Evolutionary conservation across 1,140 invertebrate genomes (phyloP).

Genomic region (Drosophila pruinosa): DNA sequence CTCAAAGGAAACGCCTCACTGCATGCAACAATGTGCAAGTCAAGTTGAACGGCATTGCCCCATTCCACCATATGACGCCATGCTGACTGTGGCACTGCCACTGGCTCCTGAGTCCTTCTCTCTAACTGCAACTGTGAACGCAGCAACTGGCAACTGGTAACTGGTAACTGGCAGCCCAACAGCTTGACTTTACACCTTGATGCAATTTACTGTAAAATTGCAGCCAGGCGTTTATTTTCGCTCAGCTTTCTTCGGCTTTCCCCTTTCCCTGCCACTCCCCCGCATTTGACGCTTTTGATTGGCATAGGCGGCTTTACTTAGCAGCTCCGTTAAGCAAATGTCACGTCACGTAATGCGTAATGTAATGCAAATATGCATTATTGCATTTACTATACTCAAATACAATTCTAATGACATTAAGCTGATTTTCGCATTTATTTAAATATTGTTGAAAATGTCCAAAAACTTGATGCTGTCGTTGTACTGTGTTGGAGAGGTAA

Average conservation of each 20-base stretch:
- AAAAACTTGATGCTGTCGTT: too few species aligned
- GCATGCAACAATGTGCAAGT: slow-evolving; percentile 75
- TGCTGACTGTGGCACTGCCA: neutral
- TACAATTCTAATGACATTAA: slow-evolving; percentile 8
- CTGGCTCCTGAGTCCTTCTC: neutral
- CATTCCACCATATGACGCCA: slow-evolving; percentile 5
- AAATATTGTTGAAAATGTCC: neutral
- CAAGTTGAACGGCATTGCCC: slow-evolving; percentile 49
- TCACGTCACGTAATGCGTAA: slow-evolving; percentile 40
- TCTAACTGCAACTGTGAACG: slow-evolving; percentile 3
- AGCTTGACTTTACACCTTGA: slow-evolving; percentile 76
- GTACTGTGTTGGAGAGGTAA: too few species aligned
- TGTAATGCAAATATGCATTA: slow-evolving; percentile 35
- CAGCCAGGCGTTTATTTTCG: slow-evolving; percentile 40
- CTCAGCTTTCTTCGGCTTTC: slow-evolving; percentile 16
- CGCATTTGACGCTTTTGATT: slow-evolving; percentile 46
- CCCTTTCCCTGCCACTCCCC: neutral
- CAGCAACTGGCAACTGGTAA: slow-evolving; percentile 11
- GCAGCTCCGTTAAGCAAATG: slow-evolving; percentile 11
- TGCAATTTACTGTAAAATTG: slow-evolving; percentile 76
- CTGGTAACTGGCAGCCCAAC: slow-evolving; percentile 1
- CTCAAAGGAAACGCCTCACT: slow-evolving; percentile 69
- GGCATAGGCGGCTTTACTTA: slow-evolving; percentile 35
- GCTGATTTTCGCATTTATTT: neutral
- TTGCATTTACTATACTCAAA: neutral